A percentile compares a stretch with the other conserved stretches of the same genome.
Evolutionary conservation across 2,113 vertebrate genomes (phyloP).

Genomic region (Ammodramus savannarum): DNA sequence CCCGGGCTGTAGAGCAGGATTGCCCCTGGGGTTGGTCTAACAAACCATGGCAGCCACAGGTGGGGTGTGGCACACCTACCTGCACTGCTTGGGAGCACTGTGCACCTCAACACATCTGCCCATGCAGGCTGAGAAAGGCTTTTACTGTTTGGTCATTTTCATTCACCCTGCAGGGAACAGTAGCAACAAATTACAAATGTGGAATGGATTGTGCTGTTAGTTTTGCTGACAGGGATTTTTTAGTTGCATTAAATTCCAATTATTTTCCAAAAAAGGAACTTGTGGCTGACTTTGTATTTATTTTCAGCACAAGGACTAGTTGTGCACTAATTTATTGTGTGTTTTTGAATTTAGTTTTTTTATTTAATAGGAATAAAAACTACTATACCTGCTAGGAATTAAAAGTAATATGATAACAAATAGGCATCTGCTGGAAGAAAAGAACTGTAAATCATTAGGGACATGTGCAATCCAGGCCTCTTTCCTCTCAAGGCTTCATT

Average conservation of each 20-base stretch:
- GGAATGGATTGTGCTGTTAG: not conserved
- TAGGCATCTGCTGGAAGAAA: not conserved
- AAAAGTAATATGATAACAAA: not conserved
- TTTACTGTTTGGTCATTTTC: not conserved
- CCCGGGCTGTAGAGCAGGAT: not conserved
- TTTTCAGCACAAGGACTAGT: not conserved
- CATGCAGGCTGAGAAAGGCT: not conserved
- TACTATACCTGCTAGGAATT: not conserved
- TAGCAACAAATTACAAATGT: not conserved
- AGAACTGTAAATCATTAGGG: not conserved
- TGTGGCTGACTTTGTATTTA: not conserved
- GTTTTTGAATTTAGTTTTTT: no score
- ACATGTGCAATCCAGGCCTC: conserved; percentile 35
- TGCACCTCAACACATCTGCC: accelerated
- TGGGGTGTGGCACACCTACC: not conserved
- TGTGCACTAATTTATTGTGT: not conserved
- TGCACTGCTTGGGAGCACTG: accelerated
- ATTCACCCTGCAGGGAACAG: not conserved
- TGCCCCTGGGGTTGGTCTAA: not conserved
- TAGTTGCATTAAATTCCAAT: not conserved
- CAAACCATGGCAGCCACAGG: not conserved
- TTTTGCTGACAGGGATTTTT: not conserved
- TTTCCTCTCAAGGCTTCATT: conserved; percentile 22
- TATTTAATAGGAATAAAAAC: not conserved
- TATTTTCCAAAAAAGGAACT: not conserved